Conservation (phyloP, 2,888 invertebrate genomes). For the Octonoba sinensis region DNA sequence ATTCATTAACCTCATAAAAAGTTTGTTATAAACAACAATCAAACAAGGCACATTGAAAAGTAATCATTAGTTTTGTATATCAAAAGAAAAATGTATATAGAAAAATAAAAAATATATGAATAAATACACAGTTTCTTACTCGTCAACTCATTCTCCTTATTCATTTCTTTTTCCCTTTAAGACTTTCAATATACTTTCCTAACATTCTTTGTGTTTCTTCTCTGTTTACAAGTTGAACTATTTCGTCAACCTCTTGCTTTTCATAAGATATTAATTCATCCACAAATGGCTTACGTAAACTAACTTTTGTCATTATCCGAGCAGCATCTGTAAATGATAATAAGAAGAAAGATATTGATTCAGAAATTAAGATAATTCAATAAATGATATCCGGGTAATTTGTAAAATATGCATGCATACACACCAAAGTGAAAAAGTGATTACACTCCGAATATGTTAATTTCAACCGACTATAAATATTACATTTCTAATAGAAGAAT, state of each 20-base stretch:
- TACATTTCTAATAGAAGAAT: no score
- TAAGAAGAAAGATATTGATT: neutral
- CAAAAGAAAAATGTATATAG: neutral
- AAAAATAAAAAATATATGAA: neutral
- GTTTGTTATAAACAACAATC: no score
- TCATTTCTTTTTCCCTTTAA: slow-evolving; percentile 36
- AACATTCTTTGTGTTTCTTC: slow-evolving; percentile 27
- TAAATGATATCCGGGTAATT: no score
- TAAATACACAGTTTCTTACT: neutral
- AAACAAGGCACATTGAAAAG: no score
- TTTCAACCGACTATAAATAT: no score
- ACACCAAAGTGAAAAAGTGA: no score
- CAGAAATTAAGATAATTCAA: no score
- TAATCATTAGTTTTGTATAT: neutral
- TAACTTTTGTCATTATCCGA: slow-evolving; percentile 32
- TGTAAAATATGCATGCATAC: no score
- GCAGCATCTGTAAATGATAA: slow-evolving; percentile 28
- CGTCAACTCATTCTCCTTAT: no score
- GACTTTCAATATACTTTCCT: slow-evolving; percentile 40
- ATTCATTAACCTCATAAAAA: no score
- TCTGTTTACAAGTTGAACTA: slow-evolving; percentile 22
- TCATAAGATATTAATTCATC: slow-evolving; percentile 51
- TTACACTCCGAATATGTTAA: no score
- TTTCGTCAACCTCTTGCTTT: slow-evolving; percentile 43
- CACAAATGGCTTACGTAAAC: slow-evolving; percentile 32